phyloP scores from a whole-genome alignment of 2,797 vertebrate species.

The Urocyon cinereoargenteus region DNA sequence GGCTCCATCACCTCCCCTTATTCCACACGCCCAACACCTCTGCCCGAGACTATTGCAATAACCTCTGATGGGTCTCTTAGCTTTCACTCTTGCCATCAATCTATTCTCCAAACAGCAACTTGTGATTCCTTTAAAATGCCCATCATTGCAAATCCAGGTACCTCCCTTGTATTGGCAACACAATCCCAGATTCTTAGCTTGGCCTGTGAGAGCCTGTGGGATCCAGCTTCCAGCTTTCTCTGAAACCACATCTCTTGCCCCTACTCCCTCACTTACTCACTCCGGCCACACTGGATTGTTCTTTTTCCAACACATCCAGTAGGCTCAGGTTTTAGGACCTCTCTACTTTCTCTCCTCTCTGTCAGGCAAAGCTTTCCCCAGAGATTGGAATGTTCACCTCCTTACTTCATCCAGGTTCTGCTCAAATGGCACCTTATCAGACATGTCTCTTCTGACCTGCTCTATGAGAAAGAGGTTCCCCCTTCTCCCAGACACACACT shows the following conservation, averaged over 20 bases:
- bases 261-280: not conserved
- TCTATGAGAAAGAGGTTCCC: not conserved
- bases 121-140: conserved; percentile 26
- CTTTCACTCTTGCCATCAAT: not conserved
- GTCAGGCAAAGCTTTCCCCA: not conserved
- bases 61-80: not conserved
- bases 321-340: not conserved
- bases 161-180: not conserved
- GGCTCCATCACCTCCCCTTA: not conserved
- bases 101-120: not conserved
- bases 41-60: not conserved
- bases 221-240: not conserved
- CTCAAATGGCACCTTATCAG: not conserved
- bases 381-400: not conserved
- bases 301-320: not conserved
- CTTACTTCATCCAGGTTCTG: not conserved
- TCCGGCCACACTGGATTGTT: not conserved
- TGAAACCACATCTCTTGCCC: not conserved
- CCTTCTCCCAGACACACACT: not conserved
- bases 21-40: not conserved
- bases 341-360: not conserved
- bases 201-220: not conserved
- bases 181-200: not conserved
- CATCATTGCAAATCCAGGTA: not conserved
- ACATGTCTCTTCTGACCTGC: not conserved